phyloP scores from a whole-genome alignment of 2,888 invertebrate species.

The Kryphioiulus occultus region DNA sequence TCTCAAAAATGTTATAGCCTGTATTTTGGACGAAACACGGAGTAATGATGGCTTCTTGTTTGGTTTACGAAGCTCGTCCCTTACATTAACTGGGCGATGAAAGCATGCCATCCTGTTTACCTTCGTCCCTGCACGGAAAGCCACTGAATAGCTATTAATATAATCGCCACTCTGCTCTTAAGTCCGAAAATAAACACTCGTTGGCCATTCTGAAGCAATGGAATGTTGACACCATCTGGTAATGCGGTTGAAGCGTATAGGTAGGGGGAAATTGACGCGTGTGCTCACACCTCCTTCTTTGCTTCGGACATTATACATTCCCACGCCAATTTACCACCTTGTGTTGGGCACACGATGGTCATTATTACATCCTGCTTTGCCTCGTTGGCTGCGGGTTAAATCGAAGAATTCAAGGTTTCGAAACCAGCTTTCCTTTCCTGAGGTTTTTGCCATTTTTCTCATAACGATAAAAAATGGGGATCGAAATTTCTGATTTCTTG shows the following conservation, averaged over 20 bases:
- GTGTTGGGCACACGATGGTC: conserved; percentile 3
- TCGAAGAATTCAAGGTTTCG: conserved; percentile 13
- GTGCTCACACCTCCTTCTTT: conserved; percentile 30
- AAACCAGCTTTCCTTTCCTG: background rate
- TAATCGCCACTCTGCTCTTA: conserved; percentile 24
- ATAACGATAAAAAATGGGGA: too few species aligned
- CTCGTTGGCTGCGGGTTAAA: background rate
- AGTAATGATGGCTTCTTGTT: conserved; percentile 18
- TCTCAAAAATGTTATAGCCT: background rate
- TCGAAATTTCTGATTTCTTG: too few species aligned
- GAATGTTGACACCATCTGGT: conserved; percentile 46
- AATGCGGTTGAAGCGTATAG: conserved; percentile 36
- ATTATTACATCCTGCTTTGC: conserved; percentile 27
- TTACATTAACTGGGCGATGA: background rate
- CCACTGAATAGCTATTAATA: conserved; percentile 12
- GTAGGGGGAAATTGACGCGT: conserved; percentile 13
- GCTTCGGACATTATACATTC: conserved; percentile 30
- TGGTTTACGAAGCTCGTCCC: background rate
- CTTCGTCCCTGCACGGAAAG: background rate
- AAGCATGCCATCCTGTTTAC: background rate
- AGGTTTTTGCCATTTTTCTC: background rate
- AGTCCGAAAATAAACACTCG: conserved; percentile 40
- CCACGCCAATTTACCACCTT: conserved; percentile 40
- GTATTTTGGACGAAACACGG: background rate
- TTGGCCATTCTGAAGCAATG: conserved; percentile 26